These are phyloP conservation scores for Osmoderma eremita DNA, from an alignment of 2,888 invertebrate species.

Conservation along the genomic window DNA sequence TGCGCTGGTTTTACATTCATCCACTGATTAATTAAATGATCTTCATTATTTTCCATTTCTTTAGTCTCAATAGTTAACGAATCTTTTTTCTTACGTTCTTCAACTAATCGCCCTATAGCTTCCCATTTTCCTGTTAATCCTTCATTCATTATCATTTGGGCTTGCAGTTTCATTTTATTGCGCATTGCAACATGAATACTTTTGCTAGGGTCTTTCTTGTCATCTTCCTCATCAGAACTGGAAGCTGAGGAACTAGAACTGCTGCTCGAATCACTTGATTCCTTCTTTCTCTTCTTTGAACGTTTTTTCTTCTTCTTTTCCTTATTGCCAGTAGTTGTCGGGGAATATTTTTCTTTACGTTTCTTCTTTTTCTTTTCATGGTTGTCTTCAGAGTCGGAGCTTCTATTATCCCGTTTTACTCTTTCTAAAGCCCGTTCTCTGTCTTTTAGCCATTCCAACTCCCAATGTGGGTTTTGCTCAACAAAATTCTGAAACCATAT, in stretches of 20 bases:
- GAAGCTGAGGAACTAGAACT: slow-evolving; percentile 64
- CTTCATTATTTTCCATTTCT: slow-evolving; percentile 53
- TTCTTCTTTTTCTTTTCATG: slow-evolving; percentile 51
- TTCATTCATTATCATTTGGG: slow-evolving; percentile 64
- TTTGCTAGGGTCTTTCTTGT: slow-evolving; percentile 65
- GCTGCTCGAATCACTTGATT: slow-evolving; percentile 62
- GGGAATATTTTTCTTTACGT: slow-evolving; percentile 52
- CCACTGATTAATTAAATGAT: slow-evolving; percentile 64
- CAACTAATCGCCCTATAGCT: slow-evolving; percentile 63
- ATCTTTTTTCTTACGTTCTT: slow-evolving; percentile 63
- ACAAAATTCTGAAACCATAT: slow-evolving; percentile 73
- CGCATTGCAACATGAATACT: slow-evolving; percentile 76
- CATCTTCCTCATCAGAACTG: slow-evolving; percentile 60
- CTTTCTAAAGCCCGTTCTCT: slow-evolving; percentile 66
- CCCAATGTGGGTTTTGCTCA: slow-evolving; percentile 87
- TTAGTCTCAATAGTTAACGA: slow-evolving; percentile 49
- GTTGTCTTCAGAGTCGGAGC: slow-evolving; percentile 51
- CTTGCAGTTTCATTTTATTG: slow-evolving; percentile 67
- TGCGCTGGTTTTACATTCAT: slow-evolving; percentile 65
- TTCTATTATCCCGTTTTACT: slow-evolving; percentile 52
- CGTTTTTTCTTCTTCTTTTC: slow-evolving; percentile 70
- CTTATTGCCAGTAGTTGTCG: slow-evolving; percentile 50
- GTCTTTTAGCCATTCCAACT: slow-evolving; percentile 86
- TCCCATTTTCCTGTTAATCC: slow-evolving; percentile 62
- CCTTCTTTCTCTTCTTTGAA: slow-evolving; percentile 57